These are phyloP conservation scores for Acronicta aceris DNA, from an alignment of 2,888 invertebrate genomes.

Conservation along the genomic window DNA sequence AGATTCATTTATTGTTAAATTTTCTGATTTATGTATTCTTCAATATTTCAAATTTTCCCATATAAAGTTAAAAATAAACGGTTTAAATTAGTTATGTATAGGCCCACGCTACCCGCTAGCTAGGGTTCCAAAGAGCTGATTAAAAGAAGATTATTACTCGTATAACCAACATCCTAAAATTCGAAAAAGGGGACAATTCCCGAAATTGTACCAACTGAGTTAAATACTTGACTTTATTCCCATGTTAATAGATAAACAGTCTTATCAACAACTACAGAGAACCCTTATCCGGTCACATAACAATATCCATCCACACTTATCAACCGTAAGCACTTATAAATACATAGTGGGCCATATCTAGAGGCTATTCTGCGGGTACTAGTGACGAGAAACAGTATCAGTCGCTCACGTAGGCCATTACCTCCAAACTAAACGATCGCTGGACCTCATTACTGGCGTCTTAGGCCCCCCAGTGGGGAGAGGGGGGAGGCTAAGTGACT, in stretches of 20 bases:
- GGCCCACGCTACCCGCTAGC: too few relatives aligned
- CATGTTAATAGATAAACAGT: constrained; percentile 22
- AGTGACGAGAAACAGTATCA: constrained; percentile 62
- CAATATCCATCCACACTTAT: constrained; percentile 40
- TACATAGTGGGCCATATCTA: constrained; percentile 41
- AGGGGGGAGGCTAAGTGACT: constrained; percentile 79
- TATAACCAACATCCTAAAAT: too few relatives aligned
- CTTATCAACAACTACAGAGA: constrained; percentile 29
- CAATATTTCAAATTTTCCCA: too few relatives aligned
- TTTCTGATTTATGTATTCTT: too few relatives aligned
- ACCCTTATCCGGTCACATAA: constrained; percentile 22
- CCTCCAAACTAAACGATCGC: constrained; percentile 87
- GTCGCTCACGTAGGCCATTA: constrained; percentile 85
- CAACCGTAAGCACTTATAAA: constrained; percentile 50
- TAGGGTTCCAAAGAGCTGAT: too few relatives aligned
- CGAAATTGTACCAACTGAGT: background rate
- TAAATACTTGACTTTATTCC: constrained; percentile 12
- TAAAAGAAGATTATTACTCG: too few relatives aligned
- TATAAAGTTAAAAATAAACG: too few relatives aligned
- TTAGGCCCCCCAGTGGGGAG: constrained; percentile 62
- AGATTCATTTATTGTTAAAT: too few relatives aligned
- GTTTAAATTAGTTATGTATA: too few relatives aligned
- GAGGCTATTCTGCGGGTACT: constrained; percentile 55
- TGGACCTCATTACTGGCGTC: constrained; percentile 88
- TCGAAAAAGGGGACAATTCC: background rate